Conservation (phyloP, 2,797 vertebrate species). For the Molossus molossus region DNA sequence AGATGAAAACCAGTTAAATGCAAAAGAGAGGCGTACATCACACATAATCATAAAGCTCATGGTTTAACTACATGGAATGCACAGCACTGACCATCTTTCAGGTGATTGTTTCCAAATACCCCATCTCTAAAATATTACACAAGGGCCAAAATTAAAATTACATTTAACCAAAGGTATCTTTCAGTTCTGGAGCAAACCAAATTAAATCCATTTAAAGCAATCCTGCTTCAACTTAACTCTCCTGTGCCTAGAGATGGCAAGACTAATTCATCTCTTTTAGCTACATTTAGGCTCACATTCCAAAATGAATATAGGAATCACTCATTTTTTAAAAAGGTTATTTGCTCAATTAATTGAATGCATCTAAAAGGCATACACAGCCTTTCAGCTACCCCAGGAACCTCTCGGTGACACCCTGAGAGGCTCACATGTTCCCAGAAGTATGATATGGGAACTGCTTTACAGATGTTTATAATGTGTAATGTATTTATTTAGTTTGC, state of each 20-base stretch:
- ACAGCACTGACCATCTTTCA: not conserved
- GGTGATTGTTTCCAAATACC: constrained; percentile 13
- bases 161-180: constrained; percentile 42
- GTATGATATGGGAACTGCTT: not conserved
- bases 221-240: not conserved
- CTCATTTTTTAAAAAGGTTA: constrained; percentile 37
- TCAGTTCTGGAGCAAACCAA: constrained; percentile 79
- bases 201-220: constrained; percentile 62
- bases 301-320: not conserved
- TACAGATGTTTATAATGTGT: not conserved
- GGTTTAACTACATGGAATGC: not conserved
- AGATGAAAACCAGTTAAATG: constrained; percentile 56
- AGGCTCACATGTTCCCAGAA: not conserved
- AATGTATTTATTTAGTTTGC: constrained; percentile 77
- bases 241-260: not conserved
- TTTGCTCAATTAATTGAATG: not conserved
- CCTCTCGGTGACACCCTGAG: not conserved
- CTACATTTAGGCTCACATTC: not conserved
- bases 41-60: not conserved
- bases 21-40: not conserved
- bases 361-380: not conserved
- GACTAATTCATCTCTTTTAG: not conserved
- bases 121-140: not conserved
- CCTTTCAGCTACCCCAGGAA: not conserved
- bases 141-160: not conserved